phyloP scores from a whole-genome alignment of 2,888 invertebrate genomes.

The Yponomeuta cagnagella region DNA sequence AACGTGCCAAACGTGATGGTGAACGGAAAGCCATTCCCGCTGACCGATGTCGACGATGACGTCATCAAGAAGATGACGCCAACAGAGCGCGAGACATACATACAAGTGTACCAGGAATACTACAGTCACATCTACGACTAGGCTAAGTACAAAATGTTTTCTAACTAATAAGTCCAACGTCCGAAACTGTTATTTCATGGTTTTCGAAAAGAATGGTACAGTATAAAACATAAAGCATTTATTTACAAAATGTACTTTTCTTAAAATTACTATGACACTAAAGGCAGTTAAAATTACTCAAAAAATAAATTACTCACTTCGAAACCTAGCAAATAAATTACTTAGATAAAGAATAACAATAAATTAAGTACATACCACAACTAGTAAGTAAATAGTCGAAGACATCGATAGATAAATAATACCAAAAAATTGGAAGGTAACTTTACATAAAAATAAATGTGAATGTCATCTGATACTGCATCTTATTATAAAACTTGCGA shows the following conservation, averaged over 20 bases:
- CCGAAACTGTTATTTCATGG: neutral
- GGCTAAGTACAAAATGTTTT: slow-evolving; percentile 6
- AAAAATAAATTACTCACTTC: neutral
- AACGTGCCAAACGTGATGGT: slow-evolving; percentile 89
- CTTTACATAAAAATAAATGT: neutral
- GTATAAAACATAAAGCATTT: neutral
- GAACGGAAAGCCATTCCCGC: slow-evolving; percentile 84
- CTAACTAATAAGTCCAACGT: slow-evolving; percentile 2
- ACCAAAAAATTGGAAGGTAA: neutral
- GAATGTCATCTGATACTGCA: neutral
- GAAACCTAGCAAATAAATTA: neutral
- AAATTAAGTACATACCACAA: neutral
- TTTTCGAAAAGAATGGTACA: neutral
- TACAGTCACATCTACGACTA: slow-evolving; percentile 92
- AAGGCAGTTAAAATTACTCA: neutral
- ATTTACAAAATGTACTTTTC: neutral
- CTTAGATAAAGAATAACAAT: neutral
- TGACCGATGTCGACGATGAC: slow-evolving; percentile 90
- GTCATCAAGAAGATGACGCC: slow-evolving; percentile 94
- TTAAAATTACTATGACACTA: neutral
- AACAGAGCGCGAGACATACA: slow-evolving; percentile 94
- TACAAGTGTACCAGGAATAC: slow-evolving; percentile 94
- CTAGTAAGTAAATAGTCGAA: no score
- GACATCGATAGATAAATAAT: neutral
- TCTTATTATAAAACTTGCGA: neutral